A percentile compares a stretch with the other conserved stretches of the same genome.
Conservation (phyloP, 2,113 vertebrate species). For the Ictidomys tridecemlineatus region DNA sequence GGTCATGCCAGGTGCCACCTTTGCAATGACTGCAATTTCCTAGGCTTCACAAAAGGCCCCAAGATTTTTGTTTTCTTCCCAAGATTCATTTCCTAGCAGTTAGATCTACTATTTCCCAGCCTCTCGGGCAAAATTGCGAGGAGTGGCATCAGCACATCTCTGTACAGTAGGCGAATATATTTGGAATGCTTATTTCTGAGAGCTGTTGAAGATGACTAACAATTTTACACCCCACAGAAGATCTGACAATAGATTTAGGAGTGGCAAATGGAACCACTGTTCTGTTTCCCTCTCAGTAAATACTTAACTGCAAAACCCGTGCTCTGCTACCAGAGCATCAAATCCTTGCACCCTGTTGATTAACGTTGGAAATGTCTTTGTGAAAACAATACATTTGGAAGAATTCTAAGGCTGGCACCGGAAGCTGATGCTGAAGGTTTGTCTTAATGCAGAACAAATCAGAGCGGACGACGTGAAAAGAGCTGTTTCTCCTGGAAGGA, state of each 20-base stretch:
- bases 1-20: slow-evolving; percentile 52
- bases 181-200: slow-evolving; percentile 89
- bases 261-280: slow-evolving; percentile 86
- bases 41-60: slow-evolving; percentile 62
- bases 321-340: slow-evolving; percentile 51
- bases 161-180: slow-evolving; percentile 85
- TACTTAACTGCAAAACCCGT: slow-evolving; percentile 83
- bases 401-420: slow-evolving; percentile 68
- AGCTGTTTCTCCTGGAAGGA: slow-evolving; percentile 76
- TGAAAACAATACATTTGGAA: slow-evolving; percentile 75
- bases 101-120: slow-evolving; percentile 84
- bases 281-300: slow-evolving; percentile 85
- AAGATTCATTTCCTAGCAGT: slow-evolving; percentile 82
- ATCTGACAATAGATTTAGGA: slow-evolving; percentile 86
- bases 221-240: slow-evolving; percentile 85
- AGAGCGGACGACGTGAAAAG: slow-evolving; percentile 79
- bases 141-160: slow-evolving; percentile 85
- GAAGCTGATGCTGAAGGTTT: slow-evolving; percentile 83
- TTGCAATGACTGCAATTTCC: slow-evolving; percentile 44
- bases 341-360: slow-evolving; percentile 32
- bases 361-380: slow-evolving; percentile 80
- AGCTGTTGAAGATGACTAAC: slow-evolving; percentile 86
- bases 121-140: slow-evolving; percentile 82
- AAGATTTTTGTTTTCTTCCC: slow-evolving; percentile 76
- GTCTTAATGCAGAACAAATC: slow-evolving; percentile 84